Evolutionary conservation across 1,140 invertebrate genomes (phyloP).

Genomic region (Diprion similis): DNA sequence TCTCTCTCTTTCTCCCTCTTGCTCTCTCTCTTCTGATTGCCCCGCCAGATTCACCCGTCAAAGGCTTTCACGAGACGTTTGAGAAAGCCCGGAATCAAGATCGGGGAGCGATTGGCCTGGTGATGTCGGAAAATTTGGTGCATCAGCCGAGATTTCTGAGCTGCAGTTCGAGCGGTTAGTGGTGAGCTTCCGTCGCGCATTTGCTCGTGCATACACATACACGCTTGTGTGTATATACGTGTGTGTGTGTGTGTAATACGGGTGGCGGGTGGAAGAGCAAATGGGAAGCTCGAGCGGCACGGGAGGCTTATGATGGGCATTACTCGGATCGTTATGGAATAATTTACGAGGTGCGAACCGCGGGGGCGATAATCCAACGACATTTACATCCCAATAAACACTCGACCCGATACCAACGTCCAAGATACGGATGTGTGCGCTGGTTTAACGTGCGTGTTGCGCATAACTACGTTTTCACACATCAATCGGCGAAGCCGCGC

Average conservation of each 20-base stretch:
- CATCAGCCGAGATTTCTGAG: background rate
- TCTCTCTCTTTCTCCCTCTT: conserved; percentile 18
- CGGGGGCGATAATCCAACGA: conserved; percentile 62
- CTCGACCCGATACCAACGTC: conserved; percentile 44
- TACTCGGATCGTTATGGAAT: conserved; percentile 61
- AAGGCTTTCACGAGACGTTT: background rate
- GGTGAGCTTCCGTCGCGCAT: conserved; percentile 3
- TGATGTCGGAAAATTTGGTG: background rate
- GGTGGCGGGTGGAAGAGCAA: conserved; percentile 34
- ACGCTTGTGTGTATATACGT: no score
- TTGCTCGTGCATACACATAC: background rate
- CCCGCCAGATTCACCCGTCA: conserved; percentile 12
- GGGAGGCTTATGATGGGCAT: conserved; percentile 60
- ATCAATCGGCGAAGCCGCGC: background rate
- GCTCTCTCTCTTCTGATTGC: conserved; percentile 17
- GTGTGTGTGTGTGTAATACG: background rate
- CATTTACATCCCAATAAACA: conserved; percentile 65
- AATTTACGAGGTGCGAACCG: conserved; percentile 63
- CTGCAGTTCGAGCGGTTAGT: background rate
- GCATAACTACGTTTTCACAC: background rate
- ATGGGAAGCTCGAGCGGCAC: conserved; percentile 39
- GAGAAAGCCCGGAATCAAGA: background rate
- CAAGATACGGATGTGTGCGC: conserved; percentile 20
- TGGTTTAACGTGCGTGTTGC: background rate
- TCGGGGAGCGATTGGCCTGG: no score